Base-by-base conservation (phyloP, 2,797 vertebrate genomes). In the Gorsachius magnificus region DNA sequence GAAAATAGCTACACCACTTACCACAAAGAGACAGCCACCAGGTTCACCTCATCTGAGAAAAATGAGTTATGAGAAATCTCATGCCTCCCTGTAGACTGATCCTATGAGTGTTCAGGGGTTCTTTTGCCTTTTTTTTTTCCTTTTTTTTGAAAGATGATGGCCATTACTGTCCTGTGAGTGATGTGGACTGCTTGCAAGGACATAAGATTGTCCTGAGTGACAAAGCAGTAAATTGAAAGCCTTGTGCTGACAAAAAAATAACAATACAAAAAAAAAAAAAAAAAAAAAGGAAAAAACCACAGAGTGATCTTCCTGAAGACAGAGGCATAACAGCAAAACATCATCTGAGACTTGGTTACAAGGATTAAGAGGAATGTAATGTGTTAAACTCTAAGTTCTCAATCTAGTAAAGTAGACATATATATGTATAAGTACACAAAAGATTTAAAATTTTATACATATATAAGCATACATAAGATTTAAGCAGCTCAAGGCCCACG, bases 1-100 rank as follows among this genome's bases (percentile, higher is more conserved):
- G 17, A 74, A 61, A 74, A 53, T 4, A 41, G 1, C 3, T 57
- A 9, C 3, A 16, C 2, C 0, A 0, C 2, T 83, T 81, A 21
- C 6, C 13, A 19, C 24, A 75, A 36, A 71, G 36, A 76, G 2
- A 25, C 10, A 75, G 16, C 1, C 7, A 38, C 1, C 21, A 26
- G 16, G 13, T 31, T 64, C 16, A 50, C 10, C 5, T 63, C 25
- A 46, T 56, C 16, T 61, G 31, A 57, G 15, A 66, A 83, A 65
- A 93, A 64, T 17, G 6, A 26, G 2, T 21, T 2, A 74, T 1
- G 2, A 63, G 9, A 89, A 35, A 11, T 31, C 45, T 16, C 15
- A 56, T 3, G 17, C 0, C 2, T 15, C 16, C 11, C 70, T 48
- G 5, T 36, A 54, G 31, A 11, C 3, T 36, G 19, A n/a, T 28